Evolutionary conservation across 2,797 vertebrate species (phyloP).

Genomic region (Argentina silus): DNA sequence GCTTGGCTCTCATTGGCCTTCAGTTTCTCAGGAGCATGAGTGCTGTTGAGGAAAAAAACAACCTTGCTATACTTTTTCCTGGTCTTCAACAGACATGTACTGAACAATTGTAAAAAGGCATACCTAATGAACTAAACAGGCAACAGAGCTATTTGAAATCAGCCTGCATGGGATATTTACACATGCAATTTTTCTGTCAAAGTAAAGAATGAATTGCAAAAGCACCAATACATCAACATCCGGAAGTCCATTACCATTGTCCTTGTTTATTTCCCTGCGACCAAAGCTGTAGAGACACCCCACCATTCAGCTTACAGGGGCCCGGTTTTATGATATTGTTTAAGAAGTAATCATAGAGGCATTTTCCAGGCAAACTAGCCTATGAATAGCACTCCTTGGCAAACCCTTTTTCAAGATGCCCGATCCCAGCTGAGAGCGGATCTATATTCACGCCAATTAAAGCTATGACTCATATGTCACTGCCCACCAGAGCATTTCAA

Average conservation of each 20-base stretch:
- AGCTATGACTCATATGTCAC: constrained; percentile 71
- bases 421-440: constrained; percentile 47
- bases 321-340: constrained; percentile 45
- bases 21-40: constrained; percentile 3
- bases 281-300: background rate
- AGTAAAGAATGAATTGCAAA: no score
- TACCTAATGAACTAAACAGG: no score
- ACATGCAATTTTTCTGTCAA: no score
- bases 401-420: constrained; percentile 46
- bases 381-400: constrained; percentile 48
- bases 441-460: constrained; percentile 64
- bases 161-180: no score
- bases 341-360: constrained; percentile 45
- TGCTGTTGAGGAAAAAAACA: background rate
- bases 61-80: no score
- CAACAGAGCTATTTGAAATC: no score
- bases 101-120: no score
- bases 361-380: constrained; percentile 37
- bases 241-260: constrained; percentile 23
- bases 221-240: background rate
- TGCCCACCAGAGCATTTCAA: constrained; percentile 48
- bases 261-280: constrained; percentile 10
- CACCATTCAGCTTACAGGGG: constrained; percentile 29
- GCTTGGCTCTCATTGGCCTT: background rate
- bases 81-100: background rate